phyloP scores from a whole-genome alignment of 2,888 invertebrate species.

The Drosophila longiperda region DNA sequence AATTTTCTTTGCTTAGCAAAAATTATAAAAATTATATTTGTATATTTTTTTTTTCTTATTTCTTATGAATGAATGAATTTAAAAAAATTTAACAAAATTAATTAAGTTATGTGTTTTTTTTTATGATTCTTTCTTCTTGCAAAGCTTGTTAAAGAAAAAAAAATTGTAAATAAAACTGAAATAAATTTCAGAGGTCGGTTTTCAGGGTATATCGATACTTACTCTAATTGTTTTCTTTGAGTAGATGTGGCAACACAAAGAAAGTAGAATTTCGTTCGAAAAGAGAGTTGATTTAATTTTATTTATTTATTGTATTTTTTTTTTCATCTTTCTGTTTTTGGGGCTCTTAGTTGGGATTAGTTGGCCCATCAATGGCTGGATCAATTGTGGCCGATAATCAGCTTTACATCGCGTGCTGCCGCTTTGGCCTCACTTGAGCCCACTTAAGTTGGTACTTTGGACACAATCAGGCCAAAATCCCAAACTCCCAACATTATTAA shows the following conservation, averaged over 20 bases:
- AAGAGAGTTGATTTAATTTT: background rate
- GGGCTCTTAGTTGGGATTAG: background rate
- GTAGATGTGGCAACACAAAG: background rate
- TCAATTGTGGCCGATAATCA: conserved; percentile 21
- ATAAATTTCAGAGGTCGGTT: too few species aligned
- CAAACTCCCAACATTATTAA: conserved; percentile 21
- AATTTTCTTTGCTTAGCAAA: too few species aligned
- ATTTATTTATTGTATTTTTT: too few species aligned
- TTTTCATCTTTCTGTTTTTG: background rate
- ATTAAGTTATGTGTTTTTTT: too few species aligned
- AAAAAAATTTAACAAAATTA: too few species aligned
- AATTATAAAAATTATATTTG: too few species aligned
- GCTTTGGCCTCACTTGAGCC: conserved; percentile 8
- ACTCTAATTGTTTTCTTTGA: background rate
- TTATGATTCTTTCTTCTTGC: too few species aligned
- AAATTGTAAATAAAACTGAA: too few species aligned
- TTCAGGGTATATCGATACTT: too few species aligned
- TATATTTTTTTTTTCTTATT: too few species aligned
- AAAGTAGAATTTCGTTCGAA: background rate
- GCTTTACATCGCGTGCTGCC: conserved; percentile 39
- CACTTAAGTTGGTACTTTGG: conserved; percentile 9
- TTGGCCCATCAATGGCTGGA: conserved; percentile 1
- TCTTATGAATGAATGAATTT: too few species aligned
- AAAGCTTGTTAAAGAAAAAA: too few species aligned
- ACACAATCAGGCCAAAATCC: background rate